Percentiles rank a stretch among this genome's conserved stretches.
Evolutionary conservation across 2,888 invertebrate genomes (phyloP).

Genomic region (Zygothrica quintamaculata): DNA sequence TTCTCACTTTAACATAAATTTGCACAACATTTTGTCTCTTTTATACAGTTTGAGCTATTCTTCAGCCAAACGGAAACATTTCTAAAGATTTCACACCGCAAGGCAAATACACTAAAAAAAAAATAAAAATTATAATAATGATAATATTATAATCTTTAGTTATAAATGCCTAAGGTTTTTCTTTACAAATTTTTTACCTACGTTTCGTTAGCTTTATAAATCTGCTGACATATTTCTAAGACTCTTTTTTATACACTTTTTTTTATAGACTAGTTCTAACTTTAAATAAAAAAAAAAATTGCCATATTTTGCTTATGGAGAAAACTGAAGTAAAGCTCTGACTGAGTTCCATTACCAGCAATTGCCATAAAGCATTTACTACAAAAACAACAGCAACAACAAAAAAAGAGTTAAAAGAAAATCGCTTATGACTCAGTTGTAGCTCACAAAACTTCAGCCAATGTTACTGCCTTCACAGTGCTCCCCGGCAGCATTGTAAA

Average conservation of each 20-base stretch:
- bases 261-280: conserved; percentile 2
- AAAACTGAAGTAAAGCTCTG: conserved; percentile 62
- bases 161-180: not conserved
- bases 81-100: conserved; percentile 6
- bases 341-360: conserved; percentile 43
- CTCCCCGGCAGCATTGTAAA: not conserved
- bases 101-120: not conserved
- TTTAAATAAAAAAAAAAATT: conserved; percentile 24
- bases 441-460: conserved; percentile 33
- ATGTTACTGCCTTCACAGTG: conserved; percentile 41
- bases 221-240: conserved; percentile 1
- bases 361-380: conserved; percentile 39
- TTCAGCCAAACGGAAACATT: not conserved
- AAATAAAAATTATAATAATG: too few relatives aligned
- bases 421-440: conserved; percentile 47
- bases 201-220: not conserved
- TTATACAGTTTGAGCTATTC: too few relatives aligned
- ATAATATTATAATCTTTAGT: not conserved
- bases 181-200: too few relatives aligned
- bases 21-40: too few relatives aligned
- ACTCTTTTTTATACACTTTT: not conserved
- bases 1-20: too few relatives aligned
- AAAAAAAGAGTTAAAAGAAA: conserved; percentile 44
- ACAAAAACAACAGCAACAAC: conserved; percentile 29
- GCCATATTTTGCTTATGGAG: conserved; percentile 36